These are phyloP conservation scores for Coreoperca whiteheadi DNA, from an alignment of 2,113 vertebrate genomes.

Conservation along the genomic window DNA sequence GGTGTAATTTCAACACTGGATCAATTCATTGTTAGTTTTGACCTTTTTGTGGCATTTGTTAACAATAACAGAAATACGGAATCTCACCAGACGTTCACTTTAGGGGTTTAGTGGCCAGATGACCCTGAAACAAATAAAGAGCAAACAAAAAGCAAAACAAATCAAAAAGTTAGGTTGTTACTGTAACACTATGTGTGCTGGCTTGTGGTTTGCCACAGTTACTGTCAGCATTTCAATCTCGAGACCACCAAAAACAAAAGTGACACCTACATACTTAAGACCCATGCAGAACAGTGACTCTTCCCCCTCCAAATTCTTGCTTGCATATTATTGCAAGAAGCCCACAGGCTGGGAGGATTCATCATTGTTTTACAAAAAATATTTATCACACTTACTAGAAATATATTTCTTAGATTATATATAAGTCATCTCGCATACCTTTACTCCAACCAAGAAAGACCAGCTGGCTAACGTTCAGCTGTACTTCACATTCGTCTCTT, in stretches of 20 bases:
- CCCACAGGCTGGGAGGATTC: background rate
- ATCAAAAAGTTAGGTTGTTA: background rate
- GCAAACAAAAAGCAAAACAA: background rate
- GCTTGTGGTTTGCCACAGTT: slow-evolving; percentile 6
- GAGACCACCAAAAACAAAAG: slow-evolving; percentile 13
- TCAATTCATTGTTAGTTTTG: background rate
- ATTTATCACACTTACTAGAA: background rate
- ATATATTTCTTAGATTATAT: slow-evolving; percentile 18
- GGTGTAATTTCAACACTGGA: background rate
- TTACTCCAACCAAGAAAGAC: background rate
- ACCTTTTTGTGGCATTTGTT: background rate
- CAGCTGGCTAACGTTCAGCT: background rate
- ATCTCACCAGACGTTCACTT: background rate
- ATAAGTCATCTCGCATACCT: background rate
- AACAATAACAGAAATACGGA: background rate
- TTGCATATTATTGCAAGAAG: slow-evolving; percentile 4
- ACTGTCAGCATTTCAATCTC: background rate
- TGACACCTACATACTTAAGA: background rate
- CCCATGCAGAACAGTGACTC: background rate
- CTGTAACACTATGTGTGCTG: background rate
- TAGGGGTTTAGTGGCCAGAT: background rate
- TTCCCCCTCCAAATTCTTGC: background rate
- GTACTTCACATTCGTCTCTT: background rate
- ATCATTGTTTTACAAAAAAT: background rate
- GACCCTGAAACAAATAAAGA: background rate